Percentiles rank a stretch among this genome's conserved stretches.
These are phyloP conservation scores for Parasteatoda tepidariorum DNA, from an alignment of 1,140 invertebrate genomes.

Conservation along the genomic window DNA sequence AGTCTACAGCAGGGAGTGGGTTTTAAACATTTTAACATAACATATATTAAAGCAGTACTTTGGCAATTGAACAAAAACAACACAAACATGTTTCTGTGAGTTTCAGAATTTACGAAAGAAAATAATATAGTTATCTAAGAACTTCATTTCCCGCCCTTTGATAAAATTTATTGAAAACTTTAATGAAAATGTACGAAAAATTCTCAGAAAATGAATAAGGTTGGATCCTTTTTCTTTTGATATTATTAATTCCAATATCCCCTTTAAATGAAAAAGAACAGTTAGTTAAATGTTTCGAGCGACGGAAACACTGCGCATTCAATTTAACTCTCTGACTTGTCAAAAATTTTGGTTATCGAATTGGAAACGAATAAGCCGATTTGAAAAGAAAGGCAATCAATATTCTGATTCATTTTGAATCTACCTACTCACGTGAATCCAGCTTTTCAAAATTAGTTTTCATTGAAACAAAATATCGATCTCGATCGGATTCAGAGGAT, in stretches of 20 bases:
- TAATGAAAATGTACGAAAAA: conserved; percentile 70
- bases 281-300: background rate
- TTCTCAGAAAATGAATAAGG: conserved; percentile 23
- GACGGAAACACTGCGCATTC: conserved; percentile 12
- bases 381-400: conserved; percentile 68
- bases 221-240: conserved; percentile 1
- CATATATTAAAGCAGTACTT: background rate
- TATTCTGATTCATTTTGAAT: conserved; percentile 31
- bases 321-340: conserved; percentile 30
- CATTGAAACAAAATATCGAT: conserved; percentile 33
- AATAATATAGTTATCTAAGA: conserved; percentile 18
- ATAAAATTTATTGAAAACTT: conserved; percentile 21
- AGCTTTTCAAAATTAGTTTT: conserved; percentile 20
- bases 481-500: background rate
- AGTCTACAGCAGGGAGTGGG: background rate
- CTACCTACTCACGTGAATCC: conserved; percentile 9
- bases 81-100: conserved; percentile 8
- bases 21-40: background rate
- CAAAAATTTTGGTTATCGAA: conserved; percentile 67
- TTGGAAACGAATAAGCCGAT: conserved; percentile 79
- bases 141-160: conserved; percentile 65
- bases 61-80: background rate
- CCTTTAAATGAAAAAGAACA: conserved; percentile 38
- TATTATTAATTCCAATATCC: conserved; percentile 20
- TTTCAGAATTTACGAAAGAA: conserved; percentile 77